phyloP scores from a whole-genome alignment of 2,888 invertebrate species.

The Myathropa florea region DNA sequence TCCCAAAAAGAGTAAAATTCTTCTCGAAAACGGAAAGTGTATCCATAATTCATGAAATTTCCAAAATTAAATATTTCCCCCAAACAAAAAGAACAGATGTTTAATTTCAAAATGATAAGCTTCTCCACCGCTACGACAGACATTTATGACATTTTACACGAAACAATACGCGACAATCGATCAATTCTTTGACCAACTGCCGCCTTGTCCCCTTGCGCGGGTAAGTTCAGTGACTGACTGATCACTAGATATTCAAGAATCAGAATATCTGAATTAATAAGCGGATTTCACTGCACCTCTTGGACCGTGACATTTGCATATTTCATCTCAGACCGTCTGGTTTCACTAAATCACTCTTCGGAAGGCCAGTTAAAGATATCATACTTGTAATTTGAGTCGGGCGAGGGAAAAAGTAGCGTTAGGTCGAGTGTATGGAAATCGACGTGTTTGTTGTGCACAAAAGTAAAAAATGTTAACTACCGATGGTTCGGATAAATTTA shows the following conservation, averaged over 20 bases:
- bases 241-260: slow-evolving; percentile 5
- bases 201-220: neutral
- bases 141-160: neutral
- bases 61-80: neutral
- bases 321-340: neutral
- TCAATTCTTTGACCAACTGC: neutral
- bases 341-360: slow-evolving; percentile 14
- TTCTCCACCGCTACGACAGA: neutral
- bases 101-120: neutral
- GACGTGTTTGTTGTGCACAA: neutral
- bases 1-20: neutral
- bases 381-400: neutral
- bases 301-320: slow-evolving; percentile 14
- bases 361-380: neutral
- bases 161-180: neutral
- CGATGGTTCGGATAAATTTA: neutral
- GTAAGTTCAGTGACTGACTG: slow-evolving; percentile 19
- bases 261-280: slow-evolving; percentile 3
- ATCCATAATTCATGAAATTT: slow-evolving; percentile 9
- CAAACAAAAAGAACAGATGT: neutral
- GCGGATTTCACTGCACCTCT: slow-evolving; percentile 18
- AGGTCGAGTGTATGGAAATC: slow-evolving; percentile 9
- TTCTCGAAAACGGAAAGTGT: neutral
- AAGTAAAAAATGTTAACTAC: neutral
- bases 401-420: slow-evolving; percentile 1